These are phyloP conservation scores for Trogon melanurus DNA, from an alignment of 2,113 vertebrate species.

Conservation along the genomic window DNA sequence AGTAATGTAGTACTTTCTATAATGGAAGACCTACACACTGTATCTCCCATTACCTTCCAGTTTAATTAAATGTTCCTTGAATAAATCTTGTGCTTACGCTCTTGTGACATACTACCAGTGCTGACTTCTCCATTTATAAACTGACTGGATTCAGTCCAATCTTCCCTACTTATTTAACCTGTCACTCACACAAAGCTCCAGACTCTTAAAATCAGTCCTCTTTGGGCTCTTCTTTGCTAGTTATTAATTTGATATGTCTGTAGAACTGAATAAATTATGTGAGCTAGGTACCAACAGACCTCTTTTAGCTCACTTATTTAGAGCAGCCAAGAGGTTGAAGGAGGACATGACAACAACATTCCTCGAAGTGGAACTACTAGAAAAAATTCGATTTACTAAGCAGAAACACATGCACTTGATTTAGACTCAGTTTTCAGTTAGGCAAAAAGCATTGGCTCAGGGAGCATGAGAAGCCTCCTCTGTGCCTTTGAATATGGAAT, in stretches of 20 bases:
- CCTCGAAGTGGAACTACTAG: neutral
- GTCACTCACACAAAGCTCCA: conserved; percentile 30
- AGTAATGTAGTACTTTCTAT: conserved; percentile 31
- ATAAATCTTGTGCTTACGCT: conserved; percentile 73
- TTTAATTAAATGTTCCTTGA: conserved; percentile 74
- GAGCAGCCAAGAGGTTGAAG: neutral
- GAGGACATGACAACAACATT: neutral
- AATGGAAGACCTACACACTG: conserved; percentile 48
- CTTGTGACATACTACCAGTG: conserved; percentile 38
- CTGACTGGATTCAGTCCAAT: conserved; percentile 43
- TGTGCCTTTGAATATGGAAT: neutral
- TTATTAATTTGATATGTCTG: conserved; percentile 43
- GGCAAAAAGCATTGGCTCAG: neutral
- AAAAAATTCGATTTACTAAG: neutral
- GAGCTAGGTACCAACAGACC: neutral
- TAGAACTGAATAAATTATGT: conserved; percentile 15
- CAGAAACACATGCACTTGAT: neutral
- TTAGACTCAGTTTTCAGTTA: neutral
- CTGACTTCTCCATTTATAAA: conserved; percentile 58
- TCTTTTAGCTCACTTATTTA: neutral
- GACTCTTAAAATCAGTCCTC: neutral
- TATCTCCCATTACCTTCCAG: conserved; percentile 65
- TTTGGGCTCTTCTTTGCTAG: neutral
- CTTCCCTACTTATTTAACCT: neutral
- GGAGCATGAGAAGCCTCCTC: neutral